Evolutionary conservation across 1,140 invertebrate genomes (phyloP).

Genomic region (Panulirus ornatus): DNA sequence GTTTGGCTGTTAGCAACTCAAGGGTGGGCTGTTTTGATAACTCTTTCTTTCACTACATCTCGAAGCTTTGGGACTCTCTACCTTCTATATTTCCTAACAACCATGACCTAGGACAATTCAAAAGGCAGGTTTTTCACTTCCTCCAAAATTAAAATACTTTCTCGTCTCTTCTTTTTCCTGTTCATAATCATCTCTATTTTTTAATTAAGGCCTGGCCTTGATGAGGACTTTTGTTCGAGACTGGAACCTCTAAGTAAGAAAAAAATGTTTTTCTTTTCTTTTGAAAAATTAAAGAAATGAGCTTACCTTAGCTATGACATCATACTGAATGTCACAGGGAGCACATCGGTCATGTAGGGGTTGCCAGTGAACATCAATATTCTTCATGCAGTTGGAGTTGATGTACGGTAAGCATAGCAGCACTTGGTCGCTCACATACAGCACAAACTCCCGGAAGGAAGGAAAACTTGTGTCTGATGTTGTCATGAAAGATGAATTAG

Average conservation of each 20-base stretch:
- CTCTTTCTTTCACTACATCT: no score
- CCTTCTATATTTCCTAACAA: no score
- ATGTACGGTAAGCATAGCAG: neutral
- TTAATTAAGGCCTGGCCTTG: no score
- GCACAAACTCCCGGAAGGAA: constrained; percentile 50
- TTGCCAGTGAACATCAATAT: constrained; percentile 43
- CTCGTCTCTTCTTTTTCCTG: no score
- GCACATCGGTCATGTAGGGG: constrained; percentile 49
- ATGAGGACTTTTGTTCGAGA: no score
- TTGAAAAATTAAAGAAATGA: neutral
- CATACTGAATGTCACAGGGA: constrained; percentile 42
- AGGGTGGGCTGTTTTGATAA: no score
- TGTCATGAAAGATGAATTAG: neutral
- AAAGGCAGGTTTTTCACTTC: no score
- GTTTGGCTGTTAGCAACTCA: no score
- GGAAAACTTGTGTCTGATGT: neutral
- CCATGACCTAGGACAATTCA: no score
- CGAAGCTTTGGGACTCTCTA: no score
- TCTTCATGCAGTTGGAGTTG: neutral
- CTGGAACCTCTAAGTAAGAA: neutral
- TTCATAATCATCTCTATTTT: no score
- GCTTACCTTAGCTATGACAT: constrained; percentile 52
- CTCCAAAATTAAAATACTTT: no score
- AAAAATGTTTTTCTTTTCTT: neutral
- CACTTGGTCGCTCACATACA: constrained; percentile 42